Evolutionary conservation across 2,113 vertebrate genomes (phyloP), one percentile per base, ranked within the genome.

Genomic region (Mus spicilegus): DNA sequence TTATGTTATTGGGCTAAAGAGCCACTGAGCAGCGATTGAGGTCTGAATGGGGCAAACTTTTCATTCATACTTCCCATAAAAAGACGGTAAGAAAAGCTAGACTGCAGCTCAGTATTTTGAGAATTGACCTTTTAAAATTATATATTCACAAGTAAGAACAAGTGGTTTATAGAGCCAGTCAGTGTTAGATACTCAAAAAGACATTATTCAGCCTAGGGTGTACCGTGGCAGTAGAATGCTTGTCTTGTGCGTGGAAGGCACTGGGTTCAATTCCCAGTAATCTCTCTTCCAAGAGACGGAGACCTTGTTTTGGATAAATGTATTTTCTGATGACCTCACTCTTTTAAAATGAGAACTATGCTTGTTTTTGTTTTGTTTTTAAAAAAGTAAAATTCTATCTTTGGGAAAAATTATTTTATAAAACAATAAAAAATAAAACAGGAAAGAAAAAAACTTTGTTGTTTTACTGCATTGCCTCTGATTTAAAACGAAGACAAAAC

Each of bases 311-410:
- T n/a, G 17, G 30, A 67, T 65, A 28, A 91, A 67, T 65, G 61
- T 78, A 22, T 51, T 91, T 89, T 87, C 49, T 95, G 28, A 87
- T 7, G 36, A 84, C 81, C 72, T 96, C 12, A 81, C 58, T 81
- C 77, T 88, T 90, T 90, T 81, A 91, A 95, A 90, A 75, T 13
- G 20, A n/a, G 19, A 7, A 5, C 49, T 49, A 49, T 4, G 0
- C 3, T 42, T 42, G 42, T 42, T 42, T 42, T 42, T 42, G 42
- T 49, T 49, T 49, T 49, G 5, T 49, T 49, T 49, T 49, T 49
- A 4, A 4, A 89, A 54, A 14, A 56, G 19, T 51, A 33, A 0
- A 86, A 13, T 4, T 46, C 11, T 58, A 65, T 90, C 7, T 5
- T 42, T 51, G 11, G 36, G 77, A 84, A 61, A 78, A 26, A 42